A percentile compares a stretch with the other conserved stretches of the same genome.
These are phyloP conservation scores for Eutolmus rufibarbis DNA, from an alignment of 2,888 invertebrate species.

Conservation along the genomic window DNA sequence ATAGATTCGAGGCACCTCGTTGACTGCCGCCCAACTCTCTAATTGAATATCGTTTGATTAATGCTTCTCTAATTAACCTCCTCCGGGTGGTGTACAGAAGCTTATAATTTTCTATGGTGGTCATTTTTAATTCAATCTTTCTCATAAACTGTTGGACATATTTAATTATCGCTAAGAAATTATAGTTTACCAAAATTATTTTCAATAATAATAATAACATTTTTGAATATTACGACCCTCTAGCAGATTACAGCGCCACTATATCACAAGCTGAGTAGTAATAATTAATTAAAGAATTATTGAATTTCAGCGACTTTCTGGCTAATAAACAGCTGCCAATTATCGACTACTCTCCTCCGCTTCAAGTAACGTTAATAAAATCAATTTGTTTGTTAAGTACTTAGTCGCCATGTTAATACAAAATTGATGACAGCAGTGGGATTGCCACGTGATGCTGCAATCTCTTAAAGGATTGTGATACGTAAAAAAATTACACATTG, in stretches of 20 bases:
- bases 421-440: not conserved
- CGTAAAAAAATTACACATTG: too few relatives aligned
- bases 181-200: too few relatives aligned
- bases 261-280: too few relatives aligned
- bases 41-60: constrained; percentile 20
- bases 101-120: not conserved
- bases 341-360: too few relatives aligned
- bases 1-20: not conserved
- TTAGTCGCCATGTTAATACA: not conserved
- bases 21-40: not conserved
- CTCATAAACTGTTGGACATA: not conserved
- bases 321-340: too few relatives aligned
- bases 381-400: not conserved
- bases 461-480: too few relatives aligned
- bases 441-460: not conserved
- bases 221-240: too few relatives aligned
- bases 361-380: not conserved
- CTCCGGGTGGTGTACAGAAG: not conserved
- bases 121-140: not conserved
- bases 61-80: not conserved
- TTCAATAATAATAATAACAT: too few relatives aligned
- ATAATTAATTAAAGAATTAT: too few relatives aligned
- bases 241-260: too few relatives aligned
- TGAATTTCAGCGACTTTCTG: too few relatives aligned
- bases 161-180: not conserved